Evolutionary conservation across 1,140 invertebrate species (phyloP), one percentile per base, ranked within the genome.

Genomic region (Luehdorfia chinensis): DNA sequence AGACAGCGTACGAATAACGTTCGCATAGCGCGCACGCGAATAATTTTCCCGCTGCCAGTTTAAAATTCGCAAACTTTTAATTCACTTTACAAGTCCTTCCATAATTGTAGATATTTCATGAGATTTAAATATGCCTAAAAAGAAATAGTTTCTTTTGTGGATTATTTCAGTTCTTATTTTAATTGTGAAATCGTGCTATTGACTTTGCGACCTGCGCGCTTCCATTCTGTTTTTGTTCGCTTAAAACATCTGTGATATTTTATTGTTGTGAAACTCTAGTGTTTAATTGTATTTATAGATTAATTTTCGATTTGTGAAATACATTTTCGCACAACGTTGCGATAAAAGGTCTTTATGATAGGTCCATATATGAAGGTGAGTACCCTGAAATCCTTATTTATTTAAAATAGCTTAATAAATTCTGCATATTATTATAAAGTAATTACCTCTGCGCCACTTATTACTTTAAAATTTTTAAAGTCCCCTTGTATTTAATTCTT

Each of bases 311-410:
- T 83, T 79, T 75, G 79, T 81, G 77, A 74, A 78, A 75, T 75
- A 57, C 50, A 21, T 70, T 80, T 85, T 83, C 78, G 75, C 78
- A 78, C 72, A 78, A 67, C 78, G 59, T 55, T 66, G 46, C 45
- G 58, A 71, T 47, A 75, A 77, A 72, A 66, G 54, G 66, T 84
- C 81, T 85, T 83, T 85, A 85, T 85, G 81, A 83, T 85, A 85
- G 81, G 81, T 75, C 81, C 78, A 80, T 79, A 85, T 81, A 85
- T 85, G 81, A 85, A 85, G 81, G 81, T 85, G 60, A 85, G 81
- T 85, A 27, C 44, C 47, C 46, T 28, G 16, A 34, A 21, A 30
- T 8, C 47, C 31, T 45, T 55, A 49, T 55, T 41, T 50, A 21
- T 49, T 23, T n/a, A n/a, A n/a, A n/a, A n/a, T n/a, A n/a, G n/a